Percentiles rank a stretch among this genome's conserved stretches.
Conservation (phyloP, 2,113 vertebrate species). For the Narcine bancroftii region DNA sequence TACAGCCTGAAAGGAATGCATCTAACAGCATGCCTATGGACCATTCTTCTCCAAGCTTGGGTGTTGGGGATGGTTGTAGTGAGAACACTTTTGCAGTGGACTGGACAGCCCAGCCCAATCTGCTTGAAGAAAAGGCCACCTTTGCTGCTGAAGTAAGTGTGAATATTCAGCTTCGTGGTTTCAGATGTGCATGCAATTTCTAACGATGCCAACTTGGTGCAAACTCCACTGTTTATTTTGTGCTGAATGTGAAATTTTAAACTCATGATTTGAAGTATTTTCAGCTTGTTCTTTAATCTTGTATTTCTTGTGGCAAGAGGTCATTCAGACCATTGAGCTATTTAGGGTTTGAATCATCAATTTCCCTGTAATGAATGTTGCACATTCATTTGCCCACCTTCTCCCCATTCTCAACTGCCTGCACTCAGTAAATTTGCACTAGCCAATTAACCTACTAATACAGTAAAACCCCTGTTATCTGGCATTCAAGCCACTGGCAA, state of each 20-base stretch:
- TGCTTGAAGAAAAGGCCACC: conserved; percentile 43
- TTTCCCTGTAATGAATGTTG: too few relatives aligned
- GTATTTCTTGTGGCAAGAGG: too few relatives aligned
- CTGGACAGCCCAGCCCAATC: conserved; percentile 52
- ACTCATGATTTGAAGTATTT: not conserved
- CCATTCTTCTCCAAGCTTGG: conserved; percentile 41
- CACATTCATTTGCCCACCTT: too few relatives aligned
- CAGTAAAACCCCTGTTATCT: too few relatives aligned
- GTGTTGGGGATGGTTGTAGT: conserved; percentile 33
- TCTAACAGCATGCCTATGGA: conserved; percentile 47
- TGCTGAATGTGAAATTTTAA: not conserved
- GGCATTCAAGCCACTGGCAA: too few relatives aligned
- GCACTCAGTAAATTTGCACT: too few relatives aligned
- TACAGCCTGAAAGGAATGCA: conserved; percentile 15
- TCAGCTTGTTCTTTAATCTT: too few relatives aligned
- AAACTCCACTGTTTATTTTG: not conserved
- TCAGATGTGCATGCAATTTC: not conserved
- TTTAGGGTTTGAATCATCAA: too few relatives aligned
- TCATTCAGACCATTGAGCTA: too few relatives aligned
- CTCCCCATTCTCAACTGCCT: too few relatives aligned
- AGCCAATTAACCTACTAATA: too few relatives aligned
- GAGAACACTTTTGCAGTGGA: conserved; percentile 52
- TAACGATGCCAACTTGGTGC: not conserved
- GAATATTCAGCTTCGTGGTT: not conserved
- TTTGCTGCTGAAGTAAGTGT: conserved; percentile 53